Conservation (phyloP, 2,888 invertebrate species). For the Dolichomitus sp. region DNA sequence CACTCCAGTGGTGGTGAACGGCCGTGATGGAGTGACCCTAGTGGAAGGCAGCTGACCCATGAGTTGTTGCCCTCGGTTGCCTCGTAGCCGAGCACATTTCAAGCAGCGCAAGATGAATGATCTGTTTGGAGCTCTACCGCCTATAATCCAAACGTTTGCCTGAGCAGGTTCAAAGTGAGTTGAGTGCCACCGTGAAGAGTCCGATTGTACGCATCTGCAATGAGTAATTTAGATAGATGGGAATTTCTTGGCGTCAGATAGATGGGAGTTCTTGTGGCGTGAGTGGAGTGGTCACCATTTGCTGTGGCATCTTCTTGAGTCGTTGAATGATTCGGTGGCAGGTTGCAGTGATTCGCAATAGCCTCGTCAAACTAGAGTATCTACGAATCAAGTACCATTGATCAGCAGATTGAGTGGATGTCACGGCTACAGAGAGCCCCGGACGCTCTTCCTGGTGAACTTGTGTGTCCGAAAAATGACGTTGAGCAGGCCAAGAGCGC, state of each 20-base stretch:
- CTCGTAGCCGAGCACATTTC: background rate
- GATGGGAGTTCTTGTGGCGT: slow-evolving; percentile 50
- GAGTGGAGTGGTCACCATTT: background rate
- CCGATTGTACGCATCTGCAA: slow-evolving; percentile 38
- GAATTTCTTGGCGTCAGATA: slow-evolving; percentile 16
- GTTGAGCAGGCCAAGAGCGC: background rate
- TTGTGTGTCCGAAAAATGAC: background rate
- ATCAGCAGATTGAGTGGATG: slow-evolving; percentile 1
- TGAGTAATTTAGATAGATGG: slow-evolving; percentile 36
- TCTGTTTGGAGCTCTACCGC: slow-evolving; percentile 7
- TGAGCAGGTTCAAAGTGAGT: background rate
- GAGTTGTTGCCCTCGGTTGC: slow-evolving; percentile 45
- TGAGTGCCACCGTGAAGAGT: slow-evolving; percentile 55
- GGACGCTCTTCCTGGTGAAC: slow-evolving; percentile 25
- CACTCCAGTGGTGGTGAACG: slow-evolving; percentile 16
- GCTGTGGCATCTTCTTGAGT: background rate
- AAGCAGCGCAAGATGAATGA: slow-evolving; percentile 13
- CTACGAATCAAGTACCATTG: background rate
- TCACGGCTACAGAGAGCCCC: background rate
- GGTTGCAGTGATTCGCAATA: too few relatives aligned
- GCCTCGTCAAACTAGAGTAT: too few relatives aligned
- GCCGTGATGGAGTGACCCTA: slow-evolving; percentile 30
- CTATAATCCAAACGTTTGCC: slow-evolving; percentile 7
- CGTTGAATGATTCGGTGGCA: too few relatives aligned
- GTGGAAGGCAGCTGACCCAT: slow-evolving; percentile 39